phyloP scores from a whole-genome alignment of 35 echinoderm and acorn worm species.

The Heliocidaris erythrogramma region DNA sequence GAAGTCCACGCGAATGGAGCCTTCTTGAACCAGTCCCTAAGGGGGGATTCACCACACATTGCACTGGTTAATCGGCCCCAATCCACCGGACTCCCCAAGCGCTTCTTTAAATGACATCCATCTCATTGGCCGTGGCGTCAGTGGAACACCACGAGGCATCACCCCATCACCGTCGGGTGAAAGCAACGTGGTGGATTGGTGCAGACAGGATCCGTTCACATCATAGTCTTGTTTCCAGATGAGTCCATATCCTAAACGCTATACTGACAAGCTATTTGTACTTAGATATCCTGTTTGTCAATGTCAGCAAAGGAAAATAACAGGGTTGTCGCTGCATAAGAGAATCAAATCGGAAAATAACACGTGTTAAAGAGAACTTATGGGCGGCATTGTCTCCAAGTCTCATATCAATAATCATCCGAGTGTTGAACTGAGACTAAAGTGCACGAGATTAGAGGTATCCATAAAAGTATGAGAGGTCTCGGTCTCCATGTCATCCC shows the following conservation, averaged over 20 bases:
- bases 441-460: neutral
- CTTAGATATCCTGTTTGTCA: neutral
- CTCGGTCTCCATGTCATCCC: neutral
- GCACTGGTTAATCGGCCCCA: constrained; percentile 22
- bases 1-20: constrained; percentile 23
- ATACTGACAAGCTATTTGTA: neutral
- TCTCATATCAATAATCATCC: neutral
- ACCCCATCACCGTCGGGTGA: constrained; percentile 9
- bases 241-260: neutral
- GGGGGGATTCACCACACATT: constrained; percentile 4
- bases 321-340: too few species aligned
- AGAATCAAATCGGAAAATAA: too few species aligned
- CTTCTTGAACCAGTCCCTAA: neutral
- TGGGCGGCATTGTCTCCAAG: neutral
- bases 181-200: constrained; percentile 26
- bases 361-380: neutral
- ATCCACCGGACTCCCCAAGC: neutral
- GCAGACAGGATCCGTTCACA: neutral
- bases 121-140: neutral
- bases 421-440: neutral
- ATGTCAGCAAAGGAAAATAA: neutral
- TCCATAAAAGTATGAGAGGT: neutral
- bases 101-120: constrained; percentile 5
- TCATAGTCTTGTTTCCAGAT: neutral
- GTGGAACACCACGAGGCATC: constrained; percentile 8